These are phyloP conservation scores for Xestia rhomboidea DNA, from an alignment of 2,888 invertebrate species.

Conservation along the genomic window DNA sequence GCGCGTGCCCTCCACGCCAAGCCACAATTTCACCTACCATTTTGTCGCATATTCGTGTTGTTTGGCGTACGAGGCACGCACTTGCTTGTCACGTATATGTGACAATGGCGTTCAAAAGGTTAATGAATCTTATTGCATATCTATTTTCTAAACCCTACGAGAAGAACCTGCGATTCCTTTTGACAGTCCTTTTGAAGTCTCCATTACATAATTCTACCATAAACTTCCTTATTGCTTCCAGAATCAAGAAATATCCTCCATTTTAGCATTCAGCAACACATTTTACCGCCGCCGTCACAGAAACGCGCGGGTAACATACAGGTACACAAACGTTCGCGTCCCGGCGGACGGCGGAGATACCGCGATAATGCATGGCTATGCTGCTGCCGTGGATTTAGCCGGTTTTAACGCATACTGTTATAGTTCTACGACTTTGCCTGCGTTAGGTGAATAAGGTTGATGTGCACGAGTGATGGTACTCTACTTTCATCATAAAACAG, in stretches of 20 bases:
- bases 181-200: background rate
- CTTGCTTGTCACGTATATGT: no score
- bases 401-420: conserved; percentile 4
- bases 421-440: background rate
- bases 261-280: background rate
- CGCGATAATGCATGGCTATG: conserved; percentile 34
- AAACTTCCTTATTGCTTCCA: background rate
- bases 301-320: conserved; percentile 21
- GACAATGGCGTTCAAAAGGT: no score
- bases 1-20: no score
- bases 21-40: no score
- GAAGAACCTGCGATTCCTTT: no score
- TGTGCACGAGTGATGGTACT: background rate
- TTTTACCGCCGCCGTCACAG: conserved; percentile 16
- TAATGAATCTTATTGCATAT: background rate
- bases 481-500: background rate
- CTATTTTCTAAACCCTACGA: background rate
- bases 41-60: no score
- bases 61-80: no score
- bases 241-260: background rate
- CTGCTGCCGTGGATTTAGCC: conserved; percentile 21
- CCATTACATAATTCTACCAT: background rate
- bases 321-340: conserved; percentile 24
- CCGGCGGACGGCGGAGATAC: conserved; percentile 29
- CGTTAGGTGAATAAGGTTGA: background rate